Base-by-base conservation (phyloP, 2,113 vertebrate genomes). In the Oncorhynchus tshawytscha region DNA sequence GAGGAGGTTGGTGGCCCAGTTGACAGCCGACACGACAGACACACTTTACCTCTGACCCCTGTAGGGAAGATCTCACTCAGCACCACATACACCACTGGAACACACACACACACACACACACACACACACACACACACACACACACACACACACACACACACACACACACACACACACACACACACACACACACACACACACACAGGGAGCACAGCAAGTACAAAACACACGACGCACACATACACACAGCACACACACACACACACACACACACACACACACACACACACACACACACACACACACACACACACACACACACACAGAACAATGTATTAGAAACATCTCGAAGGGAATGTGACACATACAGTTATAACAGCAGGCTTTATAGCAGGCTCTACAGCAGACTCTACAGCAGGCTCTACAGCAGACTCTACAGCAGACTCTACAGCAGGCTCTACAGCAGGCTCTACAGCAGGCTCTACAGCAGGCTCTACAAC, bases 1-100 rank as follows among this genome's bases (percentile, higher is more conserved):
- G 82, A 99, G 92, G 11, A 99, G 96, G 85, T 98, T 98, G 71
- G 96, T 95, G 76, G 94, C 95, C 97, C 96, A 99, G 92, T 98
- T 99, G 78, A 99, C 92, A 83, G 94, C 96, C 1, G 95, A 96
- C 29, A 97, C 96, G 87, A 98, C 92, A 59, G 96, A 96, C 84
- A 97, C 95, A 97, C 97, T 57, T 93, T 92, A 82, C 97, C 97
- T 93, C 96, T 89, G 78, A 99, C 94, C 25, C 95, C 97, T 79
- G 93, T 94, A 0, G 97, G 97, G 75, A 99, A 99, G 84, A 99
- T 97, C 90, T 98, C 97, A 22, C 97, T 98, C 84, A 98, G 82
- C 64, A 99, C 91, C 78, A 99, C 88, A 87, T 98, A 99, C 29
- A 95, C 95, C 96, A 99, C 97, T 99, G 83, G 77, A 78, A 88